A percentile compares a stretch with the other conserved stretches of the same genome.
These are phyloP conservation scores for Myoxocephalus aenaeus DNA, from an alignment of 2,797 vertebrate species.

Conservation along the genomic window DNA sequence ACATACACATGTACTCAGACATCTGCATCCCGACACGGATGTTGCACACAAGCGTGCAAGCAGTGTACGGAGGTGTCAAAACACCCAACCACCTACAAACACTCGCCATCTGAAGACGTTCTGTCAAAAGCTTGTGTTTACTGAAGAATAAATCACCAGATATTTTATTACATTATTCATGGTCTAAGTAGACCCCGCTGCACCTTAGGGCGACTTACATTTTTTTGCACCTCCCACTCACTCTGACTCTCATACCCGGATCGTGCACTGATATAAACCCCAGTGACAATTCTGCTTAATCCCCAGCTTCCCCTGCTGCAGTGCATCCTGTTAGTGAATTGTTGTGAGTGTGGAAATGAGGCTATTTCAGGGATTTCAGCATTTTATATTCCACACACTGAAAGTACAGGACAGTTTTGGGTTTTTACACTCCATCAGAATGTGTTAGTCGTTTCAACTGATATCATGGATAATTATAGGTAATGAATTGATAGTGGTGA, in stretches of 20 bases:
- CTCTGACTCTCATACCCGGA: conserved; percentile 49
- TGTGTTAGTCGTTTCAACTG: conserved; percentile 53
- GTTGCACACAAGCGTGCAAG: conserved; percentile 18
- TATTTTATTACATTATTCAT: conserved; percentile 74
- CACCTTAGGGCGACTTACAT: conserved; percentile 64
- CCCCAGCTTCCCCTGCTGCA: conserved; percentile 45
- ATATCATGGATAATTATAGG: conserved; percentile 75
- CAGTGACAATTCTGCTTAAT: conserved; percentile 64
- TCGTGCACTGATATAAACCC: conserved; percentile 57
- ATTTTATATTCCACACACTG: conserved; percentile 37
- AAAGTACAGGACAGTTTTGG: conserved; percentile 1
- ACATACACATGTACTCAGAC: conserved; percentile 10
- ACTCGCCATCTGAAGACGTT: conserved; percentile 41
- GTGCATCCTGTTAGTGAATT: conserved; percentile 51
- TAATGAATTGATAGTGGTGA: conserved; percentile 80
- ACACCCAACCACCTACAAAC: conserved; percentile 49
- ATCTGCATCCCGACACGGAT: conserved; percentile 16
- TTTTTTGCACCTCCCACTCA: conserved; percentile 58
- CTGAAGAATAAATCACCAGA: conserved; percentile 67
- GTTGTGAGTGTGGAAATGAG: conserved; percentile 49
- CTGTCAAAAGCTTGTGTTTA: conserved; percentile 66
- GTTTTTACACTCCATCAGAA: conserved; percentile 39
- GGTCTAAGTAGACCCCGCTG: conserved; percentile 66
- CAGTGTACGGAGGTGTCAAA: conserved; percentile 44
- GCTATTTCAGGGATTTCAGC: conserved; percentile 43